Evolutionary conservation across 64 coral and sea anemone genomes (phyloP), one percentile per base, ranked within the genome.

Genomic region (Cladopsammia gracilis): DNA sequence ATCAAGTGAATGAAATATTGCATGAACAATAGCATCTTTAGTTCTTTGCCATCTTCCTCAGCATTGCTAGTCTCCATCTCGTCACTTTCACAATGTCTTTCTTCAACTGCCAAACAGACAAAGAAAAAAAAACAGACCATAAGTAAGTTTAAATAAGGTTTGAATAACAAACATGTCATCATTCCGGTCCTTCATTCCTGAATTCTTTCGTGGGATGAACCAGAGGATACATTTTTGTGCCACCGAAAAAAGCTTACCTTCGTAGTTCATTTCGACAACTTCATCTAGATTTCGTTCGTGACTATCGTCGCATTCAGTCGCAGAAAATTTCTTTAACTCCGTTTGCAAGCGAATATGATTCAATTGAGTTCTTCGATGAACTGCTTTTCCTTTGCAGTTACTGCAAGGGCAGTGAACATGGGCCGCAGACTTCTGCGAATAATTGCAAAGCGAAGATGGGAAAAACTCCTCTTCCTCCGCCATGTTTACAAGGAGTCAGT

Each of bases 351-450:
- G 54, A 59, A 61, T 45, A 61, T 80, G 77, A 61, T 61, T 80
- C 6, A 80, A 12, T 15, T 61, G 11, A 15, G 57, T 80, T 24
- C 57, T 60, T 5, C 77, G 24, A 58, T 80, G 12, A 10, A 80
- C 77, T 13, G 77, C 54, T 61, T 80, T 80, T 24, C 77, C 77
- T 54, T 80, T 80, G 26, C 77, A 80, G 9, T 61, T 62, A 80
- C 26, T 80, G 15, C 77, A 80, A 80, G 3, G 25, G 61, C 23
- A 61, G 77, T 80, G 77, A 15, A 80, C 77, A 80, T 61, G 77
- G 0, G 15, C 15, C 12, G 56, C 77, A 80, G 22, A 26, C 25
- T 80, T 80, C 42, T 80, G 56, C 23, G 56, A 13, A 54, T 54
- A 80, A 80, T 18, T 80, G 49, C 75, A 77, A 54, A 77, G 75